Base-by-base conservation (phyloP, 1,140 invertebrate species). In the Marisa cornuarietis region DNA sequence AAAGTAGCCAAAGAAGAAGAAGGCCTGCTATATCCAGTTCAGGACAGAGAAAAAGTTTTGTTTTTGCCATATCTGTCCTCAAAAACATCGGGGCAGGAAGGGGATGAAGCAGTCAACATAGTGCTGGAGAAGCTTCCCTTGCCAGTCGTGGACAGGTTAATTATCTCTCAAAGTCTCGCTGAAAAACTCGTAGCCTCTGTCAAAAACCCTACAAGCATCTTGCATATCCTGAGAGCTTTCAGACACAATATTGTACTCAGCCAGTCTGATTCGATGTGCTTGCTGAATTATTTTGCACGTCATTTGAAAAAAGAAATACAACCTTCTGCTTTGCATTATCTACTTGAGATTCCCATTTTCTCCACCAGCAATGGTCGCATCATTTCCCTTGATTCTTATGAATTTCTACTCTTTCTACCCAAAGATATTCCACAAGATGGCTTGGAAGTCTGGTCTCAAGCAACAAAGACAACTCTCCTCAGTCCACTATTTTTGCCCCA, bases 1-100 rank as follows among this genome's bases (percentile, higher is more conserved):
- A 58, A 58, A 18, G n/a, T 63, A 26, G 0, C 4, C 49, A 68
- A n/a, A 52, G 76, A 54, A 22, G 18, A 8, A n/a, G 42, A 20
- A 77, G 9, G 9, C 22, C 18, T 63, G 16, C 49, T 77, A 18
- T 77, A 68, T 68, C 76, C 76, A 52, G 9, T 77, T n/a, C n/a
- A 26, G 52, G 63, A 69, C 63, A 68, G 51, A 51, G 49, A 68
- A 11, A 26, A 52, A 1, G 76, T 77, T 68, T 49, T 77, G 42
- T 65, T 68, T 22, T 68, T 77, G 65, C 54, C 54, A 14, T 18
- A 58, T 20, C 49, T 24, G 20, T 11, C 10, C 51, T 31, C 31
- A 4, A 42, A 2, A 10, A 51, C 54, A 11, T 58, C 54, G 16
- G 54, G 1, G 4, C 54, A 42, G 16, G 9, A 58, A 1, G 2